phyloP scores from a whole-genome alignment of 2,888 invertebrate species.

The Pollenia griseotomentosa region DNA sequence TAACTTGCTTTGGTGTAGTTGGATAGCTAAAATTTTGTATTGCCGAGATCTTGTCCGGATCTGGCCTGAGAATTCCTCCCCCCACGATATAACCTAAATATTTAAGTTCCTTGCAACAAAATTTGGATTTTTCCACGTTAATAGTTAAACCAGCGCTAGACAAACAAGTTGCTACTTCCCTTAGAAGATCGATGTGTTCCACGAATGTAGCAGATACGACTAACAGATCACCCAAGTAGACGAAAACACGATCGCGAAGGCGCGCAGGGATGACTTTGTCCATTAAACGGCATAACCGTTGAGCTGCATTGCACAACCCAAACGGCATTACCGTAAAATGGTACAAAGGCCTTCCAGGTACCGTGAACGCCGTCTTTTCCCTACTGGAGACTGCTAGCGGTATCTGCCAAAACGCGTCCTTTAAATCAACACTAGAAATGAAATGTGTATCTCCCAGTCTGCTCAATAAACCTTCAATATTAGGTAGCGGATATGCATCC shows the following conservation, averaged over 20 bases:
- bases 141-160: no score
- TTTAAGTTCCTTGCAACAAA: background rate
- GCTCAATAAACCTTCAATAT: slow-evolving; percentile 65
- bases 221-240: background rate
- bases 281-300: slow-evolving; percentile 60
- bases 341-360: background rate
- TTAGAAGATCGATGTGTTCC: no score
- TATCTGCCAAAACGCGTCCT: slow-evolving; percentile 32
- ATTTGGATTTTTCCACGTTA: background rate
- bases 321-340: no score
- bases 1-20: background rate
- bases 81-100: background rate
- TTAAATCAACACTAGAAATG: slow-evolving; percentile 62
- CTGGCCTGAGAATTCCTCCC: background rate
- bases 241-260: slow-evolving; percentile 3
- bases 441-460: slow-evolving; percentile 61
- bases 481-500: slow-evolving; percentile 44
- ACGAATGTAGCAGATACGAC: no score
- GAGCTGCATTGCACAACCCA: no score
- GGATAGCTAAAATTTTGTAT: background rate
- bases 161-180: no score
- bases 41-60: no score
- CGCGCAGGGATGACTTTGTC: slow-evolving; percentile 24
- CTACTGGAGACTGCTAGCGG: slow-evolving; percentile 3
- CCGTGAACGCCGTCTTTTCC: slow-evolving; percentile 50